These are phyloP conservation scores for Cephalopterus ornatus DNA, from an alignment of 2,113 vertebrate species.

Conservation along the genomic window DNA sequence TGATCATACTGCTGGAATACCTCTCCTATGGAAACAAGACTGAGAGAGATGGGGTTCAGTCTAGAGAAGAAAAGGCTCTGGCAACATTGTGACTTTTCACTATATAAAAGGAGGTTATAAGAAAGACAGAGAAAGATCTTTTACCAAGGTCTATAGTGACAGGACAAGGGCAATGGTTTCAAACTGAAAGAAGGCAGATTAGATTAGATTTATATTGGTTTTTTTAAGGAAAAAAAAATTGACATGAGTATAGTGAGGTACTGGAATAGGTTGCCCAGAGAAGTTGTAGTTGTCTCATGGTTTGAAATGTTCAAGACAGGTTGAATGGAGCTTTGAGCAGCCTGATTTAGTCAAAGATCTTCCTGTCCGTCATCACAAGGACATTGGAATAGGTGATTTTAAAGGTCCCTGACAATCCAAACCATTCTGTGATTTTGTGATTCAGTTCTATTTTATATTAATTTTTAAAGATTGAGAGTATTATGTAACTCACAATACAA, in stretches of 20 bases:
- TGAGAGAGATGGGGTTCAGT: not conserved
- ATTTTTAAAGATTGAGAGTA: not conserved
- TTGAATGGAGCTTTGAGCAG: not conserved
- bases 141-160: not conserved
- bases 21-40: not conserved
- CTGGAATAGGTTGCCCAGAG: not conserved
- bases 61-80: not conserved
- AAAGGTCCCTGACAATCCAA: not conserved
- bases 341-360: not conserved
- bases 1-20: not conserved
- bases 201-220: not conserved
- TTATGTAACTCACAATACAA: not conserved
- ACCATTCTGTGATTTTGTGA: not conserved
- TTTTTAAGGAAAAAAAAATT: not conserved
- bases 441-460: not conserved
- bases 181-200: not conserved
- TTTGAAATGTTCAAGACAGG: not conserved
- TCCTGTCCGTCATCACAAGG: not conserved
- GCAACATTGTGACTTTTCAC: fast-evolving
- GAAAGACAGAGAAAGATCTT: not conserved
- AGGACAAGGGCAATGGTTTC: not conserved
- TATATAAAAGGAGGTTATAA: not conserved
- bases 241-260: not conserved
- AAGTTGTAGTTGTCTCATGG: not conserved
- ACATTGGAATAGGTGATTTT: not conserved